Conservation (phyloP, 2,888 invertebrate genomes). For the Aleiodes leptofemur region DNA sequence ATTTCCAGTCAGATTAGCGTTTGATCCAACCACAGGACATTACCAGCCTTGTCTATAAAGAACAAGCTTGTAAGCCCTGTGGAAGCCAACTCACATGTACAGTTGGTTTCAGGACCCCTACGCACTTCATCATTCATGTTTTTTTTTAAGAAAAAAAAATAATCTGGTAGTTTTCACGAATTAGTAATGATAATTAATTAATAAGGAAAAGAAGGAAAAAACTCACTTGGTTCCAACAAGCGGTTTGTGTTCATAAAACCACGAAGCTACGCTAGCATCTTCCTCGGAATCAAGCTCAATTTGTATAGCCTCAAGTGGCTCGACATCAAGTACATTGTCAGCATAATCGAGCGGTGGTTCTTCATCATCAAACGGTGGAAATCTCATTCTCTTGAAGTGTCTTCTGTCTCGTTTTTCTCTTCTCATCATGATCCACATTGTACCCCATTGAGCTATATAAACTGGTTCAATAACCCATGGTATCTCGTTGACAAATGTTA, state of each 20-base stretch:
- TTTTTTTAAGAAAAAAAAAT: neutral
- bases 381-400: slow-evolving; percentile 99
- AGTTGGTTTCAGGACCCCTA: slow-evolving; percentile 76
- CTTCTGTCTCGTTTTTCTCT: slow-evolving; percentile 98
- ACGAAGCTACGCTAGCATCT: slow-evolving; percentile 91
- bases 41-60: slow-evolving; percentile 60
- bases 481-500: slow-evolving; percentile 99
- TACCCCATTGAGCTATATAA: slow-evolving; percentile 99
- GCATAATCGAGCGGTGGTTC: slow-evolving; percentile 99
- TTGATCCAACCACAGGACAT: slow-evolving; percentile 65
- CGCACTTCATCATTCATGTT: slow-evolving; percentile 74
- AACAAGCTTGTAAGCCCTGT: slow-evolving; percentile 62
- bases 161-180: neutral
- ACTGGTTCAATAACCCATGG: slow-evolving; percentile 99
- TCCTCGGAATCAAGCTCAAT: slow-evolving; percentile 98
- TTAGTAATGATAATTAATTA: slow-evolving; percentile 4
- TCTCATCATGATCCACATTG: slow-evolving; percentile 99
- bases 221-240: slow-evolving; percentile 90
- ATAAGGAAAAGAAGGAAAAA: slow-evolving; percentile 1
- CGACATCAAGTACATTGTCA: slow-evolving; percentile 99
- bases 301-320: slow-evolving; percentile 98
- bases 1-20: slow-evolving; percentile 61
- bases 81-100: slow-evolving; percentile 69
- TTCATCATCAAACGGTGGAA: slow-evolving; percentile 99
- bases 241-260: slow-evolving; percentile 99